Percentiles rank a stretch among this genome's conserved stretches.
phyloP scores from a whole-genome alignment of 2,888 invertebrate genomes.

The Schizaphis graminum region DNA sequence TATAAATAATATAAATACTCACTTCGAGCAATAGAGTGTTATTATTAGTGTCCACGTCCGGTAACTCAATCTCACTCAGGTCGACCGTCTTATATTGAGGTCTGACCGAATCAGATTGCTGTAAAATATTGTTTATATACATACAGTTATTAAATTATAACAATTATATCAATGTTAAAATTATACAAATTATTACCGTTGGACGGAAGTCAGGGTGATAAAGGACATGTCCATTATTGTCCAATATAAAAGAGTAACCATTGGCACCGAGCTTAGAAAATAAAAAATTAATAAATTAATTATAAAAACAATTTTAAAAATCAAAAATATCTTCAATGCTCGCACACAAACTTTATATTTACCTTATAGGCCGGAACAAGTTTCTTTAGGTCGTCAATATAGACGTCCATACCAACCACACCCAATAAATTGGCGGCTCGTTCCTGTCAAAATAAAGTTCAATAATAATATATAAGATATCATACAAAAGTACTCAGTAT shows the following conservation, averaged over 20 bases:
- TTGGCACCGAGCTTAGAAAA: constrained; percentile 87
- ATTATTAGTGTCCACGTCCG: constrained; percentile 78
- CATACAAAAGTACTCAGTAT: constrained; percentile 22
- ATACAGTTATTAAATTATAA: constrained; percentile 27
- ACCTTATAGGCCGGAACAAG: constrained; percentile 95
- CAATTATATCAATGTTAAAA: neutral
- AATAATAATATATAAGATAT: constrained; percentile 31
- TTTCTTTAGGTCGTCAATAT: constrained; percentile 94
- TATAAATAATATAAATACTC: constrained; percentile 71
- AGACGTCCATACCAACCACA: constrained; percentile 97
- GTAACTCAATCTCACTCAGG: constrained; percentile 92
- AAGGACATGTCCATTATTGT: constrained; percentile 96
- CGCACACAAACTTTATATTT: constrained; percentile 68
- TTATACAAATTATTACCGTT: constrained; percentile 76
- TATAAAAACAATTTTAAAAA: constrained; percentile 42
- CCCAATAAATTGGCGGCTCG: constrained; percentile 93
- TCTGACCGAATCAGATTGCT: constrained; percentile 88
- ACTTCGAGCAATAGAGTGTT: constrained; percentile 82
- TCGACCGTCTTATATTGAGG: constrained; percentile 96
- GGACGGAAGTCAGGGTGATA: constrained; percentile 97
- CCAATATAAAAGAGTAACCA: constrained; percentile 96
- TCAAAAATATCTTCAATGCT: neutral
- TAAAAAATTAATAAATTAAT: constrained; percentile 9
- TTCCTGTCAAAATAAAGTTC: constrained; percentile 74
- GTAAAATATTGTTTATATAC: constrained; percentile 67